Evolutionary conservation across 2,113 vertebrate genomes (phyloP).

Genomic region (Perca schrenkii): DNA sequence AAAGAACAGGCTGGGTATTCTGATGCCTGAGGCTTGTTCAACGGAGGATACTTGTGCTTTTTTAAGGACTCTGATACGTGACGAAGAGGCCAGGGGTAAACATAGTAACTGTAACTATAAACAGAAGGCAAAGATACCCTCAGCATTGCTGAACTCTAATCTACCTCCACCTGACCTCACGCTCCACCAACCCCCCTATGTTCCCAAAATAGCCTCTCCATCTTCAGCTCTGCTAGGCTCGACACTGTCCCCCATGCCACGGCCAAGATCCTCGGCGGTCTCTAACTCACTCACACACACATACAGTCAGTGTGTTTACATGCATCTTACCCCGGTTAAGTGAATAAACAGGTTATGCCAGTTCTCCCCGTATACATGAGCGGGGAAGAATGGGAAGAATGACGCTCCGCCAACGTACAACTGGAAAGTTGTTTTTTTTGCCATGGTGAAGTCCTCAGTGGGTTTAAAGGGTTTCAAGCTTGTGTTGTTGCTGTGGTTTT

Average conservation of each 20-base stretch:
- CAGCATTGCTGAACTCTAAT: constrained; percentile 39
- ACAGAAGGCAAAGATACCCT: constrained; percentile 56
- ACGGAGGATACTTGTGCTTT: constrained; percentile 21
- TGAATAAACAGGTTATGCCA: no score
- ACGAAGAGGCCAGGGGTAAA: constrained; percentile 63
- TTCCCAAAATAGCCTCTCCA: constrained; percentile 65
- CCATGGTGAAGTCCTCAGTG: no score
- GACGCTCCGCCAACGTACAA: no score
- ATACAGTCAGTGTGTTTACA: no score
- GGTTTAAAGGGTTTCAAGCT: no score
- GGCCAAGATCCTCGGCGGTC: background rate
- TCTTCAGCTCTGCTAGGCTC: constrained; percentile 36
- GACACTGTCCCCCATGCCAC: background rate
- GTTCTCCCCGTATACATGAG: no score
- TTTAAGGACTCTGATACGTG: constrained; percentile 29
- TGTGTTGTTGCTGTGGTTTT: no score
- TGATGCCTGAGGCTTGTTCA: constrained; percentile 25
- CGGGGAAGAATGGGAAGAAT: no score
- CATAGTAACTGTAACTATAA: constrained; percentile 82
- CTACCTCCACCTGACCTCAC: constrained; percentile 59
- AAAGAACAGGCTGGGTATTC: constrained; percentile 29
- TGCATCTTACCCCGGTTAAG: no score
- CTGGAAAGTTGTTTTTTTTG: no score
- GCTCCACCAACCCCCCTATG: background rate
- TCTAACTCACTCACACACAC: background rate